A percentile compares a stretch with the other conserved stretches of the same genome.
Evolutionary conservation across 1,140 invertebrate genomes (phyloP).

Genomic region (Drosophila arawakana): DNA sequence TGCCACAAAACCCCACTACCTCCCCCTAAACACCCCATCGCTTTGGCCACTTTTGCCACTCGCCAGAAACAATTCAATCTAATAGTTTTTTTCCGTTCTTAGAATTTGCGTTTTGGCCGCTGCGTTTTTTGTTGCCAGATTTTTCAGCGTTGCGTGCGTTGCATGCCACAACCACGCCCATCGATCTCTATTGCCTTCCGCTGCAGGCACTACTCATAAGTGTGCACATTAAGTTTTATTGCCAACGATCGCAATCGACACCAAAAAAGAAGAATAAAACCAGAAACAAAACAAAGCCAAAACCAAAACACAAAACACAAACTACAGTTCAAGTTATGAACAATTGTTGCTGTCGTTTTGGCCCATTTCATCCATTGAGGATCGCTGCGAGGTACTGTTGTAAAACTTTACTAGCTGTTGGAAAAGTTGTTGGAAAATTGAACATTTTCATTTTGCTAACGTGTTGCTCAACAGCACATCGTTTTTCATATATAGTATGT

Average conservation of each 20-base stretch:
- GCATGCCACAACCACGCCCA: slow-evolving; percentile 36
- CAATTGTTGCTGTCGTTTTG: slow-evolving; percentile 44
- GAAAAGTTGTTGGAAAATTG: slow-evolving; percentile 40
- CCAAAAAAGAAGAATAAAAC: neutral
- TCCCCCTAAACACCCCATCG: no score
- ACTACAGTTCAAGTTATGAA: slow-evolving; percentile 61
- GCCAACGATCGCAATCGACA: slow-evolving; percentile 62
- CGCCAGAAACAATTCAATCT: slow-evolving; percentile 73
- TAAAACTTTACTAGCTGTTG: slow-evolving; percentile 69
- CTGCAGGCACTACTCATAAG: slow-evolving; percentile 54
- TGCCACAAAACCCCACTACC: neutral
- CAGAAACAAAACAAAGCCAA: neutral
- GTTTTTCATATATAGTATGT: slow-evolving; percentile 26
- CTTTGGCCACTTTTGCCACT: slow-evolving; percentile 31
- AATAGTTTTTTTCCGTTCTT: slow-evolving; percentile 72
- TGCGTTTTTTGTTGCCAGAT: slow-evolving; percentile 7
- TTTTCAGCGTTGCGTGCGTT: slow-evolving; percentile 21
- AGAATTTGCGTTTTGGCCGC: slow-evolving; percentile 70
- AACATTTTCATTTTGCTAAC: slow-evolving; percentile 47
- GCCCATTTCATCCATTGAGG: slow-evolving; percentile 36
- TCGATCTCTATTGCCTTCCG: slow-evolving; percentile 6
- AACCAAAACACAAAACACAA: neutral
- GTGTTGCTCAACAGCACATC: slow-evolving; percentile 59
- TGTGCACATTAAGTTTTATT: slow-evolving; percentile 75
- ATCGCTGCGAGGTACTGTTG: slow-evolving; percentile 37